Evolutionary conservation across 2,888 invertebrate species (phyloP), one percentile per base, ranked within the genome.

Genomic region (Neoitamus cyanurus): DNA sequence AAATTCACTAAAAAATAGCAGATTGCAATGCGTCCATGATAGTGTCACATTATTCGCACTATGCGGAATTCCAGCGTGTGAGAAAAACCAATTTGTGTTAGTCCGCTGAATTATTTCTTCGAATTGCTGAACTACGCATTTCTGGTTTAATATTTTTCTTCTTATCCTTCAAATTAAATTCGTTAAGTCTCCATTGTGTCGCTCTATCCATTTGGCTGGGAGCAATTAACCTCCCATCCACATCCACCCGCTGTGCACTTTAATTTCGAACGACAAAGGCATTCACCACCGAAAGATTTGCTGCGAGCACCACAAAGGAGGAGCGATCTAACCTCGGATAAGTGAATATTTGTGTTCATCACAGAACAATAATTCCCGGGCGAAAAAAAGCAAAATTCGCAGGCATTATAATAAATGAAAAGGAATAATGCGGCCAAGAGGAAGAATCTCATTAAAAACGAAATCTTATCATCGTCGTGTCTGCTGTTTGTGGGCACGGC

Each of bases 401-500:
- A 36, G 69, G 15, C 82, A 82, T 82, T 69, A 82, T 37, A 69
- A 82, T 68, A 69, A 82, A 36, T 36, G 82, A 37, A 82, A 80
- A 69, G 82, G 37, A 42, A 37, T 58, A 48, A 78, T 58, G 78
- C 78, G 78, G 28, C 82, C 68, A 82, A 82, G 28, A 82, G 82
- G 69, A 82, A 82, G 82, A 82, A 69, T 82, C 82, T 82, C 82
- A 82, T 82, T 82, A 82, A 82, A 70, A 82, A 82, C 36, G 69
- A 82, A 82, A 42, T 82, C 68, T 82, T 82, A 69, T 82, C 82
- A 34, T 25, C 25, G 13, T 80, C 70, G 70, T 70, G 58, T 58
- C 58, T 58, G 58, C 58, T 70, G 34, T 15, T 80, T 28, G 82
- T 34, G 36, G 82, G 69, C 82, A 34, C 36, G 82, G 69, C 82